Base-by-base conservation (phyloP, 2,888 invertebrate species). In the Asteroscopus sphinx region DNA sequence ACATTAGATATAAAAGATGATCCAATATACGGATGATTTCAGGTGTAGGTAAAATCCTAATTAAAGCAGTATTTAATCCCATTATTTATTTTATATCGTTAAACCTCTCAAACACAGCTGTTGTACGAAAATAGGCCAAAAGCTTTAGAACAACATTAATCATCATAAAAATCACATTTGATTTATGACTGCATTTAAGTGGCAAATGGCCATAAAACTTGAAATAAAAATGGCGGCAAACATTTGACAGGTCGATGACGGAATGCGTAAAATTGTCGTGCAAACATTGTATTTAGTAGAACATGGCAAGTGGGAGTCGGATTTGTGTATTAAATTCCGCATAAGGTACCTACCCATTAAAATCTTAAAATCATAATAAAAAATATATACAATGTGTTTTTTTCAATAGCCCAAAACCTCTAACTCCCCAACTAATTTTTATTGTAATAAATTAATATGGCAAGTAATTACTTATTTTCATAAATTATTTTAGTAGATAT, bases 171-270 rank as follows among this genome's bases (percentile, higher is more conserved):
- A 63, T 71, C 58, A 35, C 53, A 30, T 47, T 62, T 76, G 73
- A 75, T 75, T 75, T 75, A 76, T 71, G 59, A 46, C 45, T 60
- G 57, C 53, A 54, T 75, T 74, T 73, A 73, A 68, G 58, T 62
- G 63, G 52, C 57, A 53, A 66, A 63, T 68, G 44, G 61, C 49
- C 25, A 62, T 76, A 70, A 71, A 75, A 63, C 9, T 70, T 46
- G 42, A 64, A 75, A 70, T 72, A 70, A 75, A 72, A 75, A 70
- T 45, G 61, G 54, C 53, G 25, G 47, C 52, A 62, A 45, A 60
- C 58, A 54, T 73, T 71, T 65, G 74, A 73, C 68, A 68, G 60
- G 30, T 55, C 36, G 71, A 62, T 61, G 70, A 71, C 61, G 74
- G 65, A 59, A 59, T 37, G 67, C 57, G 55, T 66, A 59, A 71